phyloP scores from a whole-genome alignment of 2,888 invertebrate genomes.

The Lysandra bellargus region DNA sequence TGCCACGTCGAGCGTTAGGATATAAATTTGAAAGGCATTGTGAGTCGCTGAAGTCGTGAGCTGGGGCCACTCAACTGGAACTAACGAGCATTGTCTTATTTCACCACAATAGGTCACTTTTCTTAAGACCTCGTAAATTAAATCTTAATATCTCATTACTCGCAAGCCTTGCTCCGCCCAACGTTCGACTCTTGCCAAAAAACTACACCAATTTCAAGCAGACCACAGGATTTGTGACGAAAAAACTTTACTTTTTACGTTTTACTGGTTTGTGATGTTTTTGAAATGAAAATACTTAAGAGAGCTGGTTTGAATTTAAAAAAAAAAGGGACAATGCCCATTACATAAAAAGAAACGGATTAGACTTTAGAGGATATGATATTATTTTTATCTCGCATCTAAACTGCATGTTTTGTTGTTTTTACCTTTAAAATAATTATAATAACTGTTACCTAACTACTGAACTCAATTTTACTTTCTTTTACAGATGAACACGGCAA shows the following conservation, averaged over 20 bases:
- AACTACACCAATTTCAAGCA: constrained; percentile 46
- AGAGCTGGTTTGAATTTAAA: not conserved
- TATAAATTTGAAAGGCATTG: constrained; percentile 74
- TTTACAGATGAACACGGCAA: too few species aligned
- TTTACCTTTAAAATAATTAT: too few species aligned
- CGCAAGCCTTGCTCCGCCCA: constrained; percentile 65
- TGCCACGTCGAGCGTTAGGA: constrained; percentile 49
- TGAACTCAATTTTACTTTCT: too few species aligned
- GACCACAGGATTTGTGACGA: constrained; percentile 37
- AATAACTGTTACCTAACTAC: too few species aligned
- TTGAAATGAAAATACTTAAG: not conserved
- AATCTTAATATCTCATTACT: constrained; percentile 77
- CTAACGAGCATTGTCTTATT: constrained; percentile 76
- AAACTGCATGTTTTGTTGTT: too few species aligned
- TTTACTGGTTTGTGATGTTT: not conserved
- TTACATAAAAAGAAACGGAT: too few species aligned
- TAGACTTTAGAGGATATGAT: not conserved
- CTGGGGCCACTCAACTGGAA: constrained; percentile 66
- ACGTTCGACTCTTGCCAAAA: constrained; percentile 60
- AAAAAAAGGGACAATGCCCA: not conserved
- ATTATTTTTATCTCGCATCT: too few species aligned
- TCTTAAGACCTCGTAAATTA: constrained; percentile 76
- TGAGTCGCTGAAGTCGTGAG: constrained; percentile 58
- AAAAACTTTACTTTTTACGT: constrained; percentile 10
- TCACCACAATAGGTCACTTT: constrained; percentile 76